phyloP scores from a whole-genome alignment of 1,140 invertebrate species.

The Laupala kohalensis region DNA sequence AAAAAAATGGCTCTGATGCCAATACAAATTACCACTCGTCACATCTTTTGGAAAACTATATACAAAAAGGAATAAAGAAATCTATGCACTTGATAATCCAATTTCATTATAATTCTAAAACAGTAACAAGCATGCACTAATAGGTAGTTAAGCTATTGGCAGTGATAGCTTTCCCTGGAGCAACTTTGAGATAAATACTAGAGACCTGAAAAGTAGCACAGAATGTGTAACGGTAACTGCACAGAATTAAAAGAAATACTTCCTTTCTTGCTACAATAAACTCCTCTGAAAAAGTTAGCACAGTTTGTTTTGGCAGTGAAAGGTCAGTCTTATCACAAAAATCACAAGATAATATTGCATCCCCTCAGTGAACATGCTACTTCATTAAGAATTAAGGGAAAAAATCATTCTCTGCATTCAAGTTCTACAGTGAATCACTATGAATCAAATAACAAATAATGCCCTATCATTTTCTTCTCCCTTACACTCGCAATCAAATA shows the following conservation, averaged over 20 bases:
- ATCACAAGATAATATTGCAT: constrained; percentile 5
- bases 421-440: background rate
- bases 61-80: background rate
- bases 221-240: background rate
- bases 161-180: background rate
- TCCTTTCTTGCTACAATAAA: background rate
- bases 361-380: background rate
- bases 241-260: background rate
- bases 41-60: background rate
- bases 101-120: background rate
- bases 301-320: constrained; percentile 5
- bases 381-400: background rate
- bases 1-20: background rate
- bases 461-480: background rate
- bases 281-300: background rate
- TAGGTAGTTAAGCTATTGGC: background rate
- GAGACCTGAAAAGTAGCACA: background rate
- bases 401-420: background rate
- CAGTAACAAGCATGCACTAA: background rate
- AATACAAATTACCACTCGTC: background rate
- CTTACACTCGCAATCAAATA: background rate
- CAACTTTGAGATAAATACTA: background rate
- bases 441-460: constrained; percentile 1
- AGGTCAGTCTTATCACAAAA: constrained; percentile 9
- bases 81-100: background rate